Conservation (phyloP, 1,140 invertebrate genomes). For the Periplaneta americana region DNA sequence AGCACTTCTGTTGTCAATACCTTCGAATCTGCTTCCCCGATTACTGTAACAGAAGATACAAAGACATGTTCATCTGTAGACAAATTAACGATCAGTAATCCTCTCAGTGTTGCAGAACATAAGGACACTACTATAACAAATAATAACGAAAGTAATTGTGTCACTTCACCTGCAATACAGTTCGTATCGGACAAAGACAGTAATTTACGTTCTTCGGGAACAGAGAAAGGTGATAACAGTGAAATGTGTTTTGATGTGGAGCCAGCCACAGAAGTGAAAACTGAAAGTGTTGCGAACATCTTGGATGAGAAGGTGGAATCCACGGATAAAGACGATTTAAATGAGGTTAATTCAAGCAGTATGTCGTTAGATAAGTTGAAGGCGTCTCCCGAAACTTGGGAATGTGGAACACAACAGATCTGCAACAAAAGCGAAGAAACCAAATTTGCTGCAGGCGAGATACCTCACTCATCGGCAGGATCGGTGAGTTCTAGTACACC, state of each 20-base stretch:
- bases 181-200: not conserved
- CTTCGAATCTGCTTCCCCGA: not conserved
- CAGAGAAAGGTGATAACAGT: not conserved
- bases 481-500: not conserved
- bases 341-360: not conserved
- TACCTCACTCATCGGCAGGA: conserved; percentile 35
- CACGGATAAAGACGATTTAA: not conserved
- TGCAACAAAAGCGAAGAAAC: conserved; percentile 49
- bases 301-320: not conserved
- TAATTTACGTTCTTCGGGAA: not conserved
- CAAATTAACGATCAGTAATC: not conserved
- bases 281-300: not conserved
- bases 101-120: not conserved
- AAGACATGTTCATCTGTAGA: not conserved
- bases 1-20: not conserved
- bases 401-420: conserved; percentile 58
- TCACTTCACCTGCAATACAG: not conserved
- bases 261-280: not conserved
- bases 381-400: conserved; percentile 48
- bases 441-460: conserved; percentile 59
- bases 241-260: not conserved
- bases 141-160: not conserved
- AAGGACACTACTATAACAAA: not conserved
- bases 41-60: not conserved
- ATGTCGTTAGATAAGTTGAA: conserved; percentile 40